These are phyloP conservation scores for Geotrypetes seraphini DNA, from an alignment of 2,797 vertebrate genomes.

Conservation along the genomic window DNA sequence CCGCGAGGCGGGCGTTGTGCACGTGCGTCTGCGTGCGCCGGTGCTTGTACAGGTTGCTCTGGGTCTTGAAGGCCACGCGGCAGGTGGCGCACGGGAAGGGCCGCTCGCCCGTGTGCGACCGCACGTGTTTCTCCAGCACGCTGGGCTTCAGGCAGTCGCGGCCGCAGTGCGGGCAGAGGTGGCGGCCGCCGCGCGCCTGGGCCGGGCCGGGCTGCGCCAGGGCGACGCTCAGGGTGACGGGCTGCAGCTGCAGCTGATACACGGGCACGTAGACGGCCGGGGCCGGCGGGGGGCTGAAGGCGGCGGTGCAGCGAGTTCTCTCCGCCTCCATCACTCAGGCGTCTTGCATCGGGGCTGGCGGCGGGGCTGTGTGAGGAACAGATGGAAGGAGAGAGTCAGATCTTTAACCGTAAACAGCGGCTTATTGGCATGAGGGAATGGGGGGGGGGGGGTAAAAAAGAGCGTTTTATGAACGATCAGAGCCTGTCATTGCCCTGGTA, in stretches of 20 bases:
- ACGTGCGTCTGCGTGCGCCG: constrained; percentile 84
- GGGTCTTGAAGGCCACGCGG: constrained; percentile 91
- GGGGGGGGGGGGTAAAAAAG: too few species aligned
- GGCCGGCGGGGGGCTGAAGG: too few species aligned
- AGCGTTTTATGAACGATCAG: too few species aligned
- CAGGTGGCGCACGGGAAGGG: constrained; percentile 86
- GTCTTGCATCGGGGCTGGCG: not conserved
- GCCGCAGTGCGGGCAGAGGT: constrained; percentile 82
- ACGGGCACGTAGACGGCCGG: constrained; percentile 62
- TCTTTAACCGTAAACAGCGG: too few species aligned
- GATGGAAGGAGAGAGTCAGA: too few species aligned
- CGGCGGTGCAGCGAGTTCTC: not conserved
- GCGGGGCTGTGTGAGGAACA: too few species aligned
- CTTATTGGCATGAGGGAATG: too few species aligned
- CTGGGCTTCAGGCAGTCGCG: constrained; percentile 93
- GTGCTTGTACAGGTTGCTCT: constrained; percentile 96
- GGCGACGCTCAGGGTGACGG: constrained; percentile 37
- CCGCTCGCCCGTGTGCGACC: constrained; percentile 90
- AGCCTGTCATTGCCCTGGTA: too few species aligned
- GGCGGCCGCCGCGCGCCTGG: constrained; percentile 67
- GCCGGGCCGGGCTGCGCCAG: constrained; percentile 24
- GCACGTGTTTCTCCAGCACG: constrained; percentile 89
- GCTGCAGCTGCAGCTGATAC: constrained; percentile 40
- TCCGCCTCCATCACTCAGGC: constrained; percentile 42
- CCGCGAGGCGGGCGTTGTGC: constrained; percentile 56